Evolutionary conservation across 2,797 vertebrate genomes (phyloP), one percentile per base, ranked within the genome.

Genomic region (Alfaro cultratus): DNA sequence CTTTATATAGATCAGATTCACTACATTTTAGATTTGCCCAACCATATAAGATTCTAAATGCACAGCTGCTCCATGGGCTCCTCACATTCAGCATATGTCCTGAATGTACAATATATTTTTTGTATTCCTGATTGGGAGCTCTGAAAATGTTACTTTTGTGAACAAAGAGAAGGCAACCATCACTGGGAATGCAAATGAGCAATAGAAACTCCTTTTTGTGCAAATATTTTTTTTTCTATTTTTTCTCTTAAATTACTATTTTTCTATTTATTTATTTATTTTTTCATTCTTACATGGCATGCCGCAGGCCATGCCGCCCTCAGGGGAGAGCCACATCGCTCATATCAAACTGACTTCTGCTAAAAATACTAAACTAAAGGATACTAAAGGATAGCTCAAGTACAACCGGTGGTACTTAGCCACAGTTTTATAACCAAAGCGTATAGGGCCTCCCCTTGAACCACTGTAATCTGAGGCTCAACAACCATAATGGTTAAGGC

Each of bases 391-490:
- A 68, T 4, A 26, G 9, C 36, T 41, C 34, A 68, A 64, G 2
- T n/a, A 45, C 68, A 46, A 71, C 43, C 26, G 29, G 26, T 46
- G 43, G 26, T 29, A 46, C 26, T 71, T 71, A 43, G 8, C 41
- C 13, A 29, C 13, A 29, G 41, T n/a, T n/a, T 29, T 45, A 46
- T 43, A 43, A 46, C 41, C 43, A 46, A 43, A 68, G 57, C 91
- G 34, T 74, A 18, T 72, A 46, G 87, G n/a, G 81, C 97, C 96
- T 97, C 96, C 96, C 96, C 96, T 94, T 55, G 88, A 95, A 95
- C 95, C 92, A 87, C 93, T 96, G 95, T 95, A 96, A 96, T 94
- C 93, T 94, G 94, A 96, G 91, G 96, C 95, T 95, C 95, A 93
- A 89, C 92, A 94, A 91, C 95, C 94, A 96, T 93, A 80, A 89